Evolutionary conservation across 1,140 invertebrate species (phyloP).

Genomic region (Ditylenchus dipsaci): DNA sequence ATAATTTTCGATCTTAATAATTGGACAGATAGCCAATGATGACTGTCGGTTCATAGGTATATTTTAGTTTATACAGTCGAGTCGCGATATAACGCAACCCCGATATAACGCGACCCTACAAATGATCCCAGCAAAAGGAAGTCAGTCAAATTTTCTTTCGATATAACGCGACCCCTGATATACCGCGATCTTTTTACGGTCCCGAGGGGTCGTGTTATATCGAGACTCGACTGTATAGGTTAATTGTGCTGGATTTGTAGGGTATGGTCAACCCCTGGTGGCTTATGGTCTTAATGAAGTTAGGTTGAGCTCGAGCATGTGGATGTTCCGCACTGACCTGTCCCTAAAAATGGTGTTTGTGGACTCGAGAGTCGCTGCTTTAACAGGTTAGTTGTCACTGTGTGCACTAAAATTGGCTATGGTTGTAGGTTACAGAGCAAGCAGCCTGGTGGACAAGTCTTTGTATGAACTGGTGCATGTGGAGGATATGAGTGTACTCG

Average conservation of each 20-base stretch:
- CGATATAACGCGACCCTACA: too few species aligned
- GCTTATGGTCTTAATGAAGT: slow-evolving; percentile 1
- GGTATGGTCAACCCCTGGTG: slow-evolving; percentile 1
- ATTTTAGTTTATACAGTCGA: too few species aligned
- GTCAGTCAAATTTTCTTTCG: too few species aligned
- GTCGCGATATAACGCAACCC: too few species aligned
- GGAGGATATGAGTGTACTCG: not conserved
- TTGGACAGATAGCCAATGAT: not conserved
- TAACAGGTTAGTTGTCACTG: not conserved
- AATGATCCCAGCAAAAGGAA: too few species aligned
- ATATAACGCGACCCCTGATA: too few species aligned
- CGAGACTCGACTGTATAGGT: too few species aligned
- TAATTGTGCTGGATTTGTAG: too few species aligned
- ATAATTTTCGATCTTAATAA: too few species aligned
- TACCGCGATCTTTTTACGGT: too few species aligned
- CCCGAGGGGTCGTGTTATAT: too few species aligned
- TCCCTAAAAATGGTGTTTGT: slow-evolving; percentile 3
- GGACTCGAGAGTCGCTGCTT: not conserved
- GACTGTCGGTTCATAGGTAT: not conserved
- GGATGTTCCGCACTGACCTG: not conserved
- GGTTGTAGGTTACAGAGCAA: not conserved
- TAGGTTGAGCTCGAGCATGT: not conserved
- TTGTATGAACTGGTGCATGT: not conserved
- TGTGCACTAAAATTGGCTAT: not conserved
- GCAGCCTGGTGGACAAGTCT: not conserved